Conservation (phyloP, 2,113 vertebrate genomes). For the Marmota monax region DNA sequence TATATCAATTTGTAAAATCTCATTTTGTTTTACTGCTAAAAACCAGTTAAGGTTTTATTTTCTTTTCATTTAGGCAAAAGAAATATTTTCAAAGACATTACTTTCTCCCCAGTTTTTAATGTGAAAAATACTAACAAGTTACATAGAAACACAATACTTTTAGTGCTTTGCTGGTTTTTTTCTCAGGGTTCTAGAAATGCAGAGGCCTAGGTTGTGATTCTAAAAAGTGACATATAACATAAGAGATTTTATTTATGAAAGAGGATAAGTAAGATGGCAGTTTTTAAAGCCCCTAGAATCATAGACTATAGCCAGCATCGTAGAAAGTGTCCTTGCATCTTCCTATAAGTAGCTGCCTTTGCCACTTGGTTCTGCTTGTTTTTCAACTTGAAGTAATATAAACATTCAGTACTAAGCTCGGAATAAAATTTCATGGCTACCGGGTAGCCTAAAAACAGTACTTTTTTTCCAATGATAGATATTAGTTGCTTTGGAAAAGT, state of each 20-base stretch:
- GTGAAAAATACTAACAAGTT: slow-evolving; percentile 65
- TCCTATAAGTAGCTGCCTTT: not conserved
- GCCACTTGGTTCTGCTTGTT: not conserved
- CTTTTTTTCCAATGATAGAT: slow-evolving; percentile 16
- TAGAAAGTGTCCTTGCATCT: not conserved
- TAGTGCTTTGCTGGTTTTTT: not conserved
- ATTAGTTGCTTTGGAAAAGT: not conserved
- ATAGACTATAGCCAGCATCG: not conserved
- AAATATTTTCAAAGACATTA: slow-evolving; percentile 67
- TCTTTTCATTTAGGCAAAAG: slow-evolving; percentile 71
- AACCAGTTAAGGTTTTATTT: slow-evolving; percentile 68
- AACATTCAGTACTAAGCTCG: not conserved
- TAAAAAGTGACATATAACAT: not conserved
- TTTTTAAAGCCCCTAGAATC: not conserved
- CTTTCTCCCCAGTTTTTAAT: not conserved
- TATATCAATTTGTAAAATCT: not conserved
- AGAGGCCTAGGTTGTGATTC: not conserved
- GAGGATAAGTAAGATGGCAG: not conserved
- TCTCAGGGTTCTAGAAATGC: not conserved
- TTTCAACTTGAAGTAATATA: slow-evolving; percentile 22
- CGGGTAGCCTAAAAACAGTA: not conserved
- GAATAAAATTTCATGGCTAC: slow-evolving; percentile 36
- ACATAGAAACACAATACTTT: not conserved
- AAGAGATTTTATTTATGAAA: slow-evolving; percentile 39
- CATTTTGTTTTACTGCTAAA: slow-evolving; percentile 5